Evolutionary conservation across 2,888 invertebrate genomes (phyloP).

Genomic region (Phaedon cochleariae): DNA sequence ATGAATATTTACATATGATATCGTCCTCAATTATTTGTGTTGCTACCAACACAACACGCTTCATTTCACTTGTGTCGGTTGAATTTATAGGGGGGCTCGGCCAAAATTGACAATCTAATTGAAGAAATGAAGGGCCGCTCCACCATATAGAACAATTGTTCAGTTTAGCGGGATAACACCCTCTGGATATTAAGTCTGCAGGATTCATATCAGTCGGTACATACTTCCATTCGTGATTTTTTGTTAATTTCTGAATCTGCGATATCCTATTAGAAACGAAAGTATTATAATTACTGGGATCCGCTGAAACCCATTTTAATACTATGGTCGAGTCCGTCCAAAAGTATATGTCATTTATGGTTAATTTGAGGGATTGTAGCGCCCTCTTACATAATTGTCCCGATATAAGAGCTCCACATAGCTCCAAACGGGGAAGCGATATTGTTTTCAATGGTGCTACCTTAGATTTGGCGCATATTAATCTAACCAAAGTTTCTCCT

Average conservation of each 20-base stretch:
- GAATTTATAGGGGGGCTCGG: not conserved
- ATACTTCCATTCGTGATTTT: conserved; percentile 25
- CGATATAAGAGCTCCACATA: not conserved
- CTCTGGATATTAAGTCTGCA: conserved; percentile 34
- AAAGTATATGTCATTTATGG: not conserved
- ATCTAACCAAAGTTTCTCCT: not conserved
- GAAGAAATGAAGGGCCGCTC: conserved; percentile 10
- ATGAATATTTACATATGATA: not conserved
- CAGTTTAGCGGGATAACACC: conserved; percentile 10
- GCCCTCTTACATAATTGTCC: not conserved
- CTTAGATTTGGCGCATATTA: conserved; percentile 29
- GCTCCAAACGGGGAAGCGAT: conserved; percentile 17
- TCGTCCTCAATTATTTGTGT: not conserved
- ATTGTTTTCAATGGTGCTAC: conserved; percentile 24
- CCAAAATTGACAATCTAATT: too few species aligned
- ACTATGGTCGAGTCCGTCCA: too few species aligned
- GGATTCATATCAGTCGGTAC: conserved; percentile 32
- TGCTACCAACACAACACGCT: not conserved
- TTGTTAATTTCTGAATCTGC: conserved; percentile 29
- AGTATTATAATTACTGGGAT: conserved; percentile 23
- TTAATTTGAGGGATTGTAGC: not conserved
- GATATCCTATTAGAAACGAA: conserved; percentile 35
- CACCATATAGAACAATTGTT: conserved; percentile 2
- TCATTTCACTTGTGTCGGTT: not conserved
- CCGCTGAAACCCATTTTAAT: conserved; percentile 25